Evolutionary conservation across 1,140 invertebrate genomes (phyloP), one percentile per base, ranked within the genome.

Genomic region (Diorhabda carinulata): DNA sequence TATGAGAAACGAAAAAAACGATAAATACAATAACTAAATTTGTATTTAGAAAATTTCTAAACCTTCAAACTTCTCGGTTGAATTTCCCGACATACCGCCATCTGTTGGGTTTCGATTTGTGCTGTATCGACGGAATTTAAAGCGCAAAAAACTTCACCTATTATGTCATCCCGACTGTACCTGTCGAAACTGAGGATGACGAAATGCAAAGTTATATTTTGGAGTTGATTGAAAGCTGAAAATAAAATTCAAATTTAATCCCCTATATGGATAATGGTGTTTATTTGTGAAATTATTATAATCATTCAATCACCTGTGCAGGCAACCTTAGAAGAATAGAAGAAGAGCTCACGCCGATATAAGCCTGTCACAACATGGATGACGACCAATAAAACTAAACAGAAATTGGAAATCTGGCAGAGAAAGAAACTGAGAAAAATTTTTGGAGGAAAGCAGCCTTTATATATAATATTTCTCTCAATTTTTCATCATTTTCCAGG

Each of bases 131-230:
- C 86, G 40, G 86, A 87, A 41, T 89, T 89, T 68, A 98, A 82
- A 9, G 91, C 90, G 72, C 92, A 93, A 71, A 97, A 91, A n/a
- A 97, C 93, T 84, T 98, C 97, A 10, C 97, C 97, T 67, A 99
- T 97, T 67, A 98, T 94, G 78, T 98, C 96, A 79, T 99, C 97
- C 25, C 96, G 88, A 43, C 95, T 97, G 81, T 98, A 98, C 80
- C 96, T 84, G 83, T 99, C 97, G 82, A 98, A 99, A 81, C 95
- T 97, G 71, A 98, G 87, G 3, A 96, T 91, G 43, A 97, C 93
- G 79, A 98, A 97, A 82, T 98, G 95, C 25, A 98, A 84, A 9
- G 93, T 95, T 77, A 93, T 93, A 77, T 87, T 90, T 81, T 93
- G 84, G 6, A 98, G 83, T 80, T 96, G 94, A 74, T 91, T 89